Percentiles rank a stretch among this genome's conserved stretches.
Conservation (phyloP, 2,113 vertebrate species). For the Leptocoma aspasia region DNA sequence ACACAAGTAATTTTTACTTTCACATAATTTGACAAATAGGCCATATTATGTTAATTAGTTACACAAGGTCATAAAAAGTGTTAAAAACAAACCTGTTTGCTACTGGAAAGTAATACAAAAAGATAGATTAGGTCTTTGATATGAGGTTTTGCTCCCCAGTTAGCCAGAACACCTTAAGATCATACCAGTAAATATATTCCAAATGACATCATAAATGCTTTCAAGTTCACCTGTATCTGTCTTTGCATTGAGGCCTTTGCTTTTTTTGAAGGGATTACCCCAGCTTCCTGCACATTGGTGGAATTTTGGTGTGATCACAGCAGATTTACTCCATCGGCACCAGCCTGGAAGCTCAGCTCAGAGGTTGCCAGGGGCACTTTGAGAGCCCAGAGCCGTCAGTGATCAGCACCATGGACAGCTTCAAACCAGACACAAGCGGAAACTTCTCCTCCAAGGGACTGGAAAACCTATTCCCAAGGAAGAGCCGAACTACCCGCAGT, state of each 20-base stretch:
- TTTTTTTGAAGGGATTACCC: not conserved
- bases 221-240: not conserved
- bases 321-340: not conserved
- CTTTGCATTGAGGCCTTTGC: not conserved
- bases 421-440: fast-evolving
- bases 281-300: not conserved
- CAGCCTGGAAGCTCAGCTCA: not conserved
- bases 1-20: not conserved
- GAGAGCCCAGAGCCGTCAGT: fast-evolving
- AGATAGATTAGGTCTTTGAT: not conserved
- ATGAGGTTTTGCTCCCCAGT: not conserved
- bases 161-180: not conserved
- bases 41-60: not conserved
- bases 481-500: not conserved
- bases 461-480: not conserved
- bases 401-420: not conserved
- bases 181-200: not conserved
- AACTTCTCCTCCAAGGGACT: fast-evolving
- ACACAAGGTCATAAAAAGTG: not conserved
- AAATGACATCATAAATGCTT: not conserved
- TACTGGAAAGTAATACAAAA: not conserved
- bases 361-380: fast-evolving
- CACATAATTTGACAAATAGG: not conserved
- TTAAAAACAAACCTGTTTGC: not conserved
- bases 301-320: not conserved